These are phyloP conservation scores for Myoxocephalus aenaeus DNA, from an alignment of 2,797 vertebrate species.

Conservation along the genomic window DNA sequence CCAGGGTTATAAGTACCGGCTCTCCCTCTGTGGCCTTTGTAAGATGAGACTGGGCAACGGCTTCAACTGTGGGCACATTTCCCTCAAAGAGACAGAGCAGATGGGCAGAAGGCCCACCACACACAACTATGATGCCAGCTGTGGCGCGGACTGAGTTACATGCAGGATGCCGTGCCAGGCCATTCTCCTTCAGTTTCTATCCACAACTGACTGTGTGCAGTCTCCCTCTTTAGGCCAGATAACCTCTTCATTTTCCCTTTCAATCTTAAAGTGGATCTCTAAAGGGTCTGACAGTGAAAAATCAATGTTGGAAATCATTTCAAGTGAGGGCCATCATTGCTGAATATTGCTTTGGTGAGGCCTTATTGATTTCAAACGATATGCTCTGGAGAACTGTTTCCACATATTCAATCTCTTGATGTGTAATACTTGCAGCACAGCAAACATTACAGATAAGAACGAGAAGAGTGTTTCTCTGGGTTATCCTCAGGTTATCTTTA, in stretches of 20 bases:
- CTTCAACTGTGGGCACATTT: constrained; percentile 33
- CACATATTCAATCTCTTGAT: constrained; percentile 9
- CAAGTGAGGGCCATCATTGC: background rate
- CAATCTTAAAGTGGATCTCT: background rate
- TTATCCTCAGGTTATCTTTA: background rate
- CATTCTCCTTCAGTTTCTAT: constrained; percentile 5
- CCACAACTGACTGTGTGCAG: background rate
- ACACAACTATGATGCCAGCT: constrained; percentile 38
- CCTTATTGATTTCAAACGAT: background rate
- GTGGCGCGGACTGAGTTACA: constrained; percentile 39
- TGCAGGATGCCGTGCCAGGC: constrained; percentile 2
- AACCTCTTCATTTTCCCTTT: background rate
- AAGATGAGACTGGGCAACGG: constrained; percentile 45
- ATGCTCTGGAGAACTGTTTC: background rate
- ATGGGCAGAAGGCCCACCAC: constrained; percentile 34
- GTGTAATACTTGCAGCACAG: background rate
- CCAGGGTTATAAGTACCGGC: background rate
- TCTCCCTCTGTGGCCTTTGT: constrained; percentile 31
- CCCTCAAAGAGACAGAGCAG: constrained; percentile 45
- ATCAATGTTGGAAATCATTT: background rate
- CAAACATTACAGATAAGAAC: background rate
- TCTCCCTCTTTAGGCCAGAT: background rate
- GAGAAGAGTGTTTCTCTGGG: background rate
- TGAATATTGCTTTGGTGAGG: constrained; percentile 1
- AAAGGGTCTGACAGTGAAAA: background rate